Evolutionary conservation across 2,797 vertebrate species (phyloP), one percentile per base, ranked within the genome.

Genomic region (Acomys russatus): DNA sequence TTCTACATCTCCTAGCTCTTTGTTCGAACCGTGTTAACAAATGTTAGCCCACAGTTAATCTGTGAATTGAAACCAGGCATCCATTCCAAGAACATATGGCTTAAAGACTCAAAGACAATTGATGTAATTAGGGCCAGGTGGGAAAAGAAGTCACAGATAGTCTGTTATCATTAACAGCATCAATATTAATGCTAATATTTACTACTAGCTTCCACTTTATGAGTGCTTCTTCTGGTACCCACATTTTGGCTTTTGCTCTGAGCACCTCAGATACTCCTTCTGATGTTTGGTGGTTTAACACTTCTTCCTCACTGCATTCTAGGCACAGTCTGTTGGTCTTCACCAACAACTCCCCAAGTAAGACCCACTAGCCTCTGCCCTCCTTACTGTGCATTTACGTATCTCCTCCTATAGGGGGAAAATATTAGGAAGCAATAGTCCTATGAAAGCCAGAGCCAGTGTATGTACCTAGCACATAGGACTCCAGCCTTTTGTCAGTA

Each of bases 51-150:
- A 63, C 1, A 28, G 66, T 76, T 94, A 78, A 76, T 93, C 63
- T 90, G 64, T 82, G 76, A 93, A 90, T 94, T 94, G 80, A 96
- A 96, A 89, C 35, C 88, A 92, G 83, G 56, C 66, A 77, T 91
- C 51, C 63, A 90, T 71, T 90, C 20, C 25, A 66, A 84, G 88
- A 87, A n/a, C 33, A 96, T 28, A 82, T 73, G 88, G 71, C 38
- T 92, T 92, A 68, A 94, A 92, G 54, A 87, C 38, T 92, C 91
- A 68, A 94, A 92, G 54, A 87, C 5, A 49, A 92, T 56, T 17
- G n/a, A n/a, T 93, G 44, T 83, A 78, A 66, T 78, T 92, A 92
- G 95, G 74, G 33, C 38, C 93, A 94, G 20, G 76, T 94, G 54
- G 59, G 70, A 77, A 82, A 84, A 78, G 30, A 68, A 90, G 78